Evolutionary conservation across 2,888 invertebrate species (phyloP).

Genomic region (Calameuta filiformis): DNA sequence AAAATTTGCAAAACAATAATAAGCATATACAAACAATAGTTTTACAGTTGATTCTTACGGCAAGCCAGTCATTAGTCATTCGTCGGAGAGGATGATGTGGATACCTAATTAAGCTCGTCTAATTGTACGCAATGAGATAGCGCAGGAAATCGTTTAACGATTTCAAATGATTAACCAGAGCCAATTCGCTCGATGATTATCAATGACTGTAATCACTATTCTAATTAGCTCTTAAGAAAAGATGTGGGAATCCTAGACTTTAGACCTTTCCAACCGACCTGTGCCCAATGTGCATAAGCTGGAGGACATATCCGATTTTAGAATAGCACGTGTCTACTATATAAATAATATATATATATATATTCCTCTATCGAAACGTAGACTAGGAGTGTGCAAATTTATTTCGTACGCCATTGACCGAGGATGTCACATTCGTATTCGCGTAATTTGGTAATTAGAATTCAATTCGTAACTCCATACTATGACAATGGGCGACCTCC

Average conservation of each 20-base stretch:
- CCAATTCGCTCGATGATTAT: not conserved
- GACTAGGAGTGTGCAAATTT: too few relatives aligned
- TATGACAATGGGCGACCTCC: slow-evolving; percentile 2
- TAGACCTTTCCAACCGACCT: not conserved
- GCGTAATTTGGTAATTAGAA: slow-evolving; percentile 3
- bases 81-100: not conserved
- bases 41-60: not conserved
- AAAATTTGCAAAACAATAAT: not conserved
- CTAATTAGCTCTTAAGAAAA: not conserved
- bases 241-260: not conserved
- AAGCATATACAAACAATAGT: not conserved
- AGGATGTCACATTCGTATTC: not conserved
- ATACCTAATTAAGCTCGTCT: not conserved
- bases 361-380: not conserved
- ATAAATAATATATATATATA: not conserved
- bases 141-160: not conserved
- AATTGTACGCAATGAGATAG: not conserved
- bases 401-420: slow-evolving; percentile 1
- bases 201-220: not conserved
- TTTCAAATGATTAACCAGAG: not conserved
- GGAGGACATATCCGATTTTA: not conserved
- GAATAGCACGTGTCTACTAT: not conserved
- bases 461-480: not conserved
- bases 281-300: not conserved
- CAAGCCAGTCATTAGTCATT: not conserved